These are phyloP conservation scores for Himalopsyche anomala DNA, from an alignment of 2,888 invertebrate genomes.

Conservation along the genomic window DNA sequence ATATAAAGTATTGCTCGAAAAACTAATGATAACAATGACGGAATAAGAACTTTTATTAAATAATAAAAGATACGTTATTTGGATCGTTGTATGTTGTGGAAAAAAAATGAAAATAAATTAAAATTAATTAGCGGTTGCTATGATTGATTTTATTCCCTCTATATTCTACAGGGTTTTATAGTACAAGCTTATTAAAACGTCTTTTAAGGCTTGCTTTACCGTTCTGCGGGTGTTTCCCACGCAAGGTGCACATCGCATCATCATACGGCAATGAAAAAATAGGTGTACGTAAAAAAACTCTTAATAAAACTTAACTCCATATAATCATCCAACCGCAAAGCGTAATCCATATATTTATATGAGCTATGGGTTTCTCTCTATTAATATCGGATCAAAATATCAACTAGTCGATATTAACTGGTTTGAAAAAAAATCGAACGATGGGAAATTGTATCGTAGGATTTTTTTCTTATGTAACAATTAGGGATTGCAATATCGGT, in stretches of 20 bases:
- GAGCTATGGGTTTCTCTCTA: slow-evolving; percentile 60
- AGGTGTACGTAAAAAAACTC: slow-evolving; percentile 42
- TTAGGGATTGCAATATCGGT: too few species aligned
- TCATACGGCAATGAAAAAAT: slow-evolving; percentile 46
- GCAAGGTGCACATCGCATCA: slow-evolving; percentile 17
- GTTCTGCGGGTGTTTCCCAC: slow-evolving; percentile 34
- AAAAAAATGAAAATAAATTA: background rate
- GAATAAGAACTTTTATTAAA: too few species aligned
- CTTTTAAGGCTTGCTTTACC: slow-evolving; percentile 52
- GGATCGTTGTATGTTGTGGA: too few species aligned
- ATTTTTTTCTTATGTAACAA: too few species aligned
- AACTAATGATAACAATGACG: too few species aligned
- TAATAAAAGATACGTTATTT: too few species aligned
- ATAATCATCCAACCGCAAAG: slow-evolving; percentile 55
- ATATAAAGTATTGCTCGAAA: too few species aligned
- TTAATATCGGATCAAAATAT: slow-evolving; percentile 61
- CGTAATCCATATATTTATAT: slow-evolving; percentile 58
- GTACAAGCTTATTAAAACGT: slow-evolving; percentile 45
- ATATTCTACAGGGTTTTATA: slow-evolving; percentile 9
- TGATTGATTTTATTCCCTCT: background rate
- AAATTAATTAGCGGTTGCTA: background rate
- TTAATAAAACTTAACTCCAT: slow-evolving; percentile 45
- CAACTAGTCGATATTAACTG: slow-evolving; percentile 43
- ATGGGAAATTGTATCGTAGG: background rate
- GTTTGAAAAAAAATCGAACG: slow-evolving; percentile 44